Percentiles rank a stretch among this genome's conserved stretches.
phyloP scores from a whole-genome alignment of 2,888 invertebrate species.

The Drosophila paranaensis region DNA sequence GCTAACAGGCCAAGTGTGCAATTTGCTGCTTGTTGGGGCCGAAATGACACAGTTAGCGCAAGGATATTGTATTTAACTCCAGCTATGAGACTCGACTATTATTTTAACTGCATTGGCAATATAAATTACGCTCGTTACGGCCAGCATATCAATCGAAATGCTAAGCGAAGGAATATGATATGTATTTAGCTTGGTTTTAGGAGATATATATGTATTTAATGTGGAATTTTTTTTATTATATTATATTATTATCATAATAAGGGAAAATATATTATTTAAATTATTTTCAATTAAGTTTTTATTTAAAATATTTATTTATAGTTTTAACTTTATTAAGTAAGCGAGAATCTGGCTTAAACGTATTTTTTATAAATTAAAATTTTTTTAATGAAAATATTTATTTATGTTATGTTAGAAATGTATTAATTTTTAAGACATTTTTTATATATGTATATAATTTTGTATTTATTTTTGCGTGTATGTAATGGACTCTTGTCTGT shows the following conservation, averaged over 20 bases:
- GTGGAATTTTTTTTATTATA: neutral
- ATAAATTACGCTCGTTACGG: neutral
- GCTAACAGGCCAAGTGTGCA: slow-evolving; percentile 48
- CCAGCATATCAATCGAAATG: neutral
- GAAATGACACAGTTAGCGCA: slow-evolving; percentile 46
- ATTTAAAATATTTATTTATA: too few species aligned
- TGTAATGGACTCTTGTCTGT: too few species aligned
- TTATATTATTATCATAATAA: neutral
- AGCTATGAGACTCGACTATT: slow-evolving; percentile 11
- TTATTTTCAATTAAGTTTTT: too few species aligned
- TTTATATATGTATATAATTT: neutral
- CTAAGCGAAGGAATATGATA: neutral
- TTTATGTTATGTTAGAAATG: too few species aligned
- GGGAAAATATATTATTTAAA: too few species aligned
- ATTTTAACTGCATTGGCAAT: slow-evolving; percentile 22
- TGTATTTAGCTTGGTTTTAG: neutral
- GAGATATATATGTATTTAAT: neutral
- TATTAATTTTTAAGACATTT: too few species aligned
- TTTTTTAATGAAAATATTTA: too few species aligned
- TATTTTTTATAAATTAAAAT: too few species aligned
- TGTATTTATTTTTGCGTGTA: neutral
- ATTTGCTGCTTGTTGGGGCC: slow-evolving; percentile 51
- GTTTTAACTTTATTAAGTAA: too few species aligned
- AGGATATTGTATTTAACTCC: slow-evolving; percentile 41
- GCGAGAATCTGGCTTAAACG: too few species aligned